Percentiles rank a stretch among this genome's conserved stretches.
These are phyloP conservation scores for Xerus inauris DNA, from an alignment of 2,113 vertebrate species.

Conservation along the genomic window DNA sequence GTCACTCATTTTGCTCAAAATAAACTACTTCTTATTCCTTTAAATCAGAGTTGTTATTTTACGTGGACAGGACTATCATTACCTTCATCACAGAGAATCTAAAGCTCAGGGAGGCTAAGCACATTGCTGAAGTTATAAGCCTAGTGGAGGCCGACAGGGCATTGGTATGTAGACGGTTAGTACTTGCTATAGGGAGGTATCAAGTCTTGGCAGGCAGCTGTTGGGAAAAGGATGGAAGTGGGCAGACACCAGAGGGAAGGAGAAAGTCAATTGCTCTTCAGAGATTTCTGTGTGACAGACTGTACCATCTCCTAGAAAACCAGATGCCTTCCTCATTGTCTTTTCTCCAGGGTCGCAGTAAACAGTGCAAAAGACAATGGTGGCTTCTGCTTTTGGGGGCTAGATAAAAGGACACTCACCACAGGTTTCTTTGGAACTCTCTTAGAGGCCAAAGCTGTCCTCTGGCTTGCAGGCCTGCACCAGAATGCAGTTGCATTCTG, in stretches of 20 bases:
- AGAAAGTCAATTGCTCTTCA: neutral
- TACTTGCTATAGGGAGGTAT: neutral
- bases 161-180: neutral
- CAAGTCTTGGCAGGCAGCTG: neutral
- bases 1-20: neutral
- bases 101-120: neutral
- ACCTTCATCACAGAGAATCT: neutral
- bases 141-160: rapidly evolving
- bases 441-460: neutral
- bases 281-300: neutral
- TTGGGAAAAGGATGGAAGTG: neutral
- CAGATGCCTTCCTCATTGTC: neutral
- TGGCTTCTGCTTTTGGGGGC: neutral
- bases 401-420: neutral
- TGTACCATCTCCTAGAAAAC: neutral
- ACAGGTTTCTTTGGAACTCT: neutral
- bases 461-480: neutral
- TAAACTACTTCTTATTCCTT: neutral
- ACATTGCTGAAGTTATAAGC: neutral
- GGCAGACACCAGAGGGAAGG: neutral
- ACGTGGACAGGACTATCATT: neutral
- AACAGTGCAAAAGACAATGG: neutral
- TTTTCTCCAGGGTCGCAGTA: neutral
- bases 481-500: neutral
- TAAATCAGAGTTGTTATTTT: neutral